phyloP scores from a whole-genome alignment of 2,113 vertebrate species.

The Scytalopus superciliaris region DNA sequence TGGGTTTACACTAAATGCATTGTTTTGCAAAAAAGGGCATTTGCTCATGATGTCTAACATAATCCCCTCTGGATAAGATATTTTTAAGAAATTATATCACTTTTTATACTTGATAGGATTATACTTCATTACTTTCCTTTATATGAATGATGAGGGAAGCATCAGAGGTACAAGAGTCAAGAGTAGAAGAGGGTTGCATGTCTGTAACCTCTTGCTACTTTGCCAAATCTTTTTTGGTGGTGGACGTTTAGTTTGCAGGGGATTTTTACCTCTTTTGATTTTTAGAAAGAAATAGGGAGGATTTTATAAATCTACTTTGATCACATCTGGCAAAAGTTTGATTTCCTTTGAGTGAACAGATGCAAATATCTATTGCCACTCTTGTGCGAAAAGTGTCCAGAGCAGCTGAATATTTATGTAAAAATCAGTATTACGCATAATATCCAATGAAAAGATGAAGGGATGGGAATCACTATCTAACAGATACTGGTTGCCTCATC shows the following conservation, averaged over 20 bases:
- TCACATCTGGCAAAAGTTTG: not conserved
- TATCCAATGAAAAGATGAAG: not conserved
- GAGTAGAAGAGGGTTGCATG: not conserved
- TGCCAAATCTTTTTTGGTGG: not conserved
- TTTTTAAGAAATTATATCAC: not conserved
- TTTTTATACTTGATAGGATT: not conserved
- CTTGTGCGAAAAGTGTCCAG: not conserved
- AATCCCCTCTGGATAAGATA: not conserved
- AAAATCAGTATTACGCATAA: not conserved
- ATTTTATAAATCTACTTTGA: not conserved
- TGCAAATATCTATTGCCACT: not conserved
- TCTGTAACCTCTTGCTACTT: not conserved
- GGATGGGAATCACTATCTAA: not conserved
- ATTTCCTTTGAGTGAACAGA: not conserved
- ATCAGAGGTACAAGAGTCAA: not conserved
- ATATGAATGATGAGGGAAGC: not conserved
- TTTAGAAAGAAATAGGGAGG: not conserved
- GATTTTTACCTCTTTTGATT: not conserved
- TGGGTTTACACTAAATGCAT: not conserved
- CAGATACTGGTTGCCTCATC: not conserved
- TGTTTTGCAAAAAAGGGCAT: not conserved
- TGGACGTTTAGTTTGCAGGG: not conserved
- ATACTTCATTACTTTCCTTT: not conserved
- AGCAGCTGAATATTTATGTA: not conserved
- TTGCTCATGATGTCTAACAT: not conserved